Evolutionary conservation across 2,888 invertebrate genomes (phyloP), one percentile per base, ranked within the genome.

Genomic region (Pedicia rivosa): DNA sequence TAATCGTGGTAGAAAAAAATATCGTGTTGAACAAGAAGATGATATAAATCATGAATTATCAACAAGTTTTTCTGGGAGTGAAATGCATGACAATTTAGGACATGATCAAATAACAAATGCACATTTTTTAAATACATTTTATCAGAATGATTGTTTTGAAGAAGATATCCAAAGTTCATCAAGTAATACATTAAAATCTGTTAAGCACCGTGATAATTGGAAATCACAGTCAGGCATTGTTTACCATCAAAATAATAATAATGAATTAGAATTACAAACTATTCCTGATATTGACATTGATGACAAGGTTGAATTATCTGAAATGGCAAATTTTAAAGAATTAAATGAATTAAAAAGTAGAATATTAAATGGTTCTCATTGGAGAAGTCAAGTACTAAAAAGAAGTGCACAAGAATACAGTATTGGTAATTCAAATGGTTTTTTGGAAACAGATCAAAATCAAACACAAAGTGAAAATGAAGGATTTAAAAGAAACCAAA

Each of bases 401-500:
- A 42, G 41, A 37, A 44, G 35, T 15, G 27, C 28, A 9, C 33
- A 35, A 13, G 35, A 35, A 26, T 24, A 24, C 8, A 24, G n/a
- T n/a, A 24, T 24, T 10, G 24, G n/a, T 3, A n/a, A 24, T 24
- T 3, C 20, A 6, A 8, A 24, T 7, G 24, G n/a, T 4, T 24
- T 24, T n/a, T n/a, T n/a, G 10, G 24, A 32, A 20, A 3, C 6
- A 25, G 3, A 34, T 3, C 16, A 52, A 46, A n/a, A 53, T 37
- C 24, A 22, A 30, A 24, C 51, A 34, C 54, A 54, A 4, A 48
- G 50, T 16, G 52, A 50, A 17, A 40, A 55, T 36, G 53, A 55
- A 17, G 53, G n/a, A n/a, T n/a, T n/a, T n/a, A n/a, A 54, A 1
- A 51, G 50, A 17, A 37, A 54, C 13, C 54, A 56, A 33, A 5